A percentile compares a stretch with the other conserved stretches of the same genome.
These are phyloP conservation scores for Drosophila teissieri DNA, from an alignment of 1,140 invertebrate species.

Conservation along the genomic window DNA sequence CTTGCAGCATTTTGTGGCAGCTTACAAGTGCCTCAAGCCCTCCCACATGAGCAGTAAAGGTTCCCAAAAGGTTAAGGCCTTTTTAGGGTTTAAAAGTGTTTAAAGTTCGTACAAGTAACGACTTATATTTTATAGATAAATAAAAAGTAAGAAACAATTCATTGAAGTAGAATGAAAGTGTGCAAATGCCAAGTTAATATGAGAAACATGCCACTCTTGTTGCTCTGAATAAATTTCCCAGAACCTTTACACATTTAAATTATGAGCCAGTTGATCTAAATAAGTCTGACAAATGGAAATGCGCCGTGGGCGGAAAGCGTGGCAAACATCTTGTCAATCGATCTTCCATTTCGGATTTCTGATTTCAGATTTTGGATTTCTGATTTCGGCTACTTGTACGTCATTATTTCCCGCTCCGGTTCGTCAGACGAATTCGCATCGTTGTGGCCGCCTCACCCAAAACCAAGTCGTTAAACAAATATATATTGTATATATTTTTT, in stretches of 20 bases:
- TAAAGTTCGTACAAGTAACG: too few relatives aligned
- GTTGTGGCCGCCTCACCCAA: constrained; percentile 35
- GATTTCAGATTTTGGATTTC: too few relatives aligned
- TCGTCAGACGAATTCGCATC: constrained; percentile 25
- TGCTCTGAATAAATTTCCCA: not conserved
- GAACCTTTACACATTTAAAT: constrained; percentile 5
- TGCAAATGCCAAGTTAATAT: not conserved
- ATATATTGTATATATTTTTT: constrained; percentile 28
- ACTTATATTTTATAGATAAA: not conserved
- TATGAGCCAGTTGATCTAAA: constrained; percentile 1
- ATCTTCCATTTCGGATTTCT: constrained; percentile 13
- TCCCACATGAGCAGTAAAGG: not conserved
- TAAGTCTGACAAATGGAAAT: constrained; percentile 7
- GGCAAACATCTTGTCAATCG: constrained; percentile 23
- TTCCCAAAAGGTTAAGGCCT: constrained; percentile 24
- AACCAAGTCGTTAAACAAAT: constrained; percentile 28
- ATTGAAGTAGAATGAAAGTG: not conserved
- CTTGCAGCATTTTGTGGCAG: constrained; percentile 29
- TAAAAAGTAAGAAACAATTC: too few relatives aligned
- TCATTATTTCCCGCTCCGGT: constrained; percentile 16
- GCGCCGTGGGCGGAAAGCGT: constrained; percentile 28
- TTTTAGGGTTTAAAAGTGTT: too few relatives aligned
- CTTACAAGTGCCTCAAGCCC: not conserved
- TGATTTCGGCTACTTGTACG: constrained; percentile 19
- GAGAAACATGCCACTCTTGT: not conserved